Evolutionary conservation across 2,797 vertebrate genomes (phyloP).

Genomic region (Gallinago nigripennis): DNA sequence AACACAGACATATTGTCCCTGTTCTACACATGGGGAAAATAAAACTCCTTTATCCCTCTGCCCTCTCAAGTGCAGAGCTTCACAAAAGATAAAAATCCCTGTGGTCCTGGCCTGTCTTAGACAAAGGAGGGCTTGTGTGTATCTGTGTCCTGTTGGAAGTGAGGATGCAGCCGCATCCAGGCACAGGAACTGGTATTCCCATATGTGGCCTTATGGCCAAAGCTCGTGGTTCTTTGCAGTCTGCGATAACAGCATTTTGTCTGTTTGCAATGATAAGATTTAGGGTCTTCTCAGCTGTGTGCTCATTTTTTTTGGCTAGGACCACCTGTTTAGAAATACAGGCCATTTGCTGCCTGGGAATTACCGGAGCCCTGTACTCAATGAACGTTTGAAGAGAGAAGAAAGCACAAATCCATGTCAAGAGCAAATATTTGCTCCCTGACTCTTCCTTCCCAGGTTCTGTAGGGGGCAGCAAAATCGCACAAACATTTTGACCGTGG

Average conservation of each 20-base stretch:
- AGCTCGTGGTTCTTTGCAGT: neutral
- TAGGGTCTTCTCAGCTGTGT: neutral
- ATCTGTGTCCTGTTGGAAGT: neutral
- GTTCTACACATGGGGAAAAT: neutral
- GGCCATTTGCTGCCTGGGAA: neutral
- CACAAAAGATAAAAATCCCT: neutral
- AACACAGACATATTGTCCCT: neutral
- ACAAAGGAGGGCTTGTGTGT: neutral
- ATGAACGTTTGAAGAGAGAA: neutral
- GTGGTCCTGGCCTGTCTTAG: neutral
- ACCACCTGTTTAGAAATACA: neutral
- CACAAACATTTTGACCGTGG: fast-evolving
- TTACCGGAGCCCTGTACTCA: fast-evolving
- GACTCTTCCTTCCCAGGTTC: neutral
- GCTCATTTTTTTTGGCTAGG: neutral
- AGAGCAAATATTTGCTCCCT: neutral
- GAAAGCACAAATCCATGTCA: fast-evolving
- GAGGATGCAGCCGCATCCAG: neutral
- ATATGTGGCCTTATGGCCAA: neutral
- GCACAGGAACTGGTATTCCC: neutral
- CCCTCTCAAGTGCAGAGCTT: neutral
- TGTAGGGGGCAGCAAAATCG: conserved; percentile 21
- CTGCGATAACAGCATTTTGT: neutral
- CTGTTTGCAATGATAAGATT: neutral
- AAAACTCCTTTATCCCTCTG: neutral